A percentile compares a stretch with the other conserved stretches of the same genome.
These are phyloP conservation scores for Epistrophella euchroma DNA, from an alignment of 2,888 invertebrate species.

Conservation along the genomic window DNA sequence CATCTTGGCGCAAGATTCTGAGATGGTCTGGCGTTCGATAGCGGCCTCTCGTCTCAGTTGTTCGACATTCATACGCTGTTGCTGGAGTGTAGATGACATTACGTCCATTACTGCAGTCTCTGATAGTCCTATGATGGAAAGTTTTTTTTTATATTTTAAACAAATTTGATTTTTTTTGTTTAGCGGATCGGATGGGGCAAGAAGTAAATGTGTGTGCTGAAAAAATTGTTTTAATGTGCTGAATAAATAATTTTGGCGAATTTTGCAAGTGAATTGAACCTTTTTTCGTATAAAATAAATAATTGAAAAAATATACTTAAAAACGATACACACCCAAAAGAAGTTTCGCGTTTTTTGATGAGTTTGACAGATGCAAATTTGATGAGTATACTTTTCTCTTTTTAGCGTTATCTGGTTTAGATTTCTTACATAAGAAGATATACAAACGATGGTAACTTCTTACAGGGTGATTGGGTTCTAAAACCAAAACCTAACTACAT, in stretches of 20 bases:
- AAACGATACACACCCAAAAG: slow-evolving; percentile 73
- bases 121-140: slow-evolving; percentile 92
- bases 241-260: slow-evolving; percentile 51
- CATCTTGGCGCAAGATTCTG: slow-evolving; percentile 96
- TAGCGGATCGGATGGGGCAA: slow-evolving; percentile 40
- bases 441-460: not conserved
- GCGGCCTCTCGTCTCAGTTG: slow-evolving; percentile 96
- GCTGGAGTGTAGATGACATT: slow-evolving; percentile 97
- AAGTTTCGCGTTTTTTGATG: slow-evolving; percentile 25
- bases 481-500: too few species aligned
- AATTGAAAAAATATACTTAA: slow-evolving; percentile 44
- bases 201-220: slow-evolving; percentile 62
- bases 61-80: slow-evolving; percentile 95
- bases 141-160: slow-evolving; percentile 70
- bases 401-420: not conserved
- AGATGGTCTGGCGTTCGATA: slow-evolving; percentile 93
- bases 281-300: slow-evolving; percentile 43
- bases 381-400: slow-evolving; percentile 13
- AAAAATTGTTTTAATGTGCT: slow-evolving; percentile 61
- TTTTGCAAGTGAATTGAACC: slow-evolving; percentile 40
- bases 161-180: slow-evolving; percentile 49
- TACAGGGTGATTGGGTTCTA: not conserved
- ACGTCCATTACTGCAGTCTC: slow-evolving; percentile 96
- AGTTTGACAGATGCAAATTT: slow-evolving; percentile 44
- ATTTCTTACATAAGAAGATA: slow-evolving; percentile 20